These are phyloP conservation scores for Epizoanthus scotinus DNA, from an alignment of 92 coral and sea anemone species.

Conservation along the genomic window DNA sequence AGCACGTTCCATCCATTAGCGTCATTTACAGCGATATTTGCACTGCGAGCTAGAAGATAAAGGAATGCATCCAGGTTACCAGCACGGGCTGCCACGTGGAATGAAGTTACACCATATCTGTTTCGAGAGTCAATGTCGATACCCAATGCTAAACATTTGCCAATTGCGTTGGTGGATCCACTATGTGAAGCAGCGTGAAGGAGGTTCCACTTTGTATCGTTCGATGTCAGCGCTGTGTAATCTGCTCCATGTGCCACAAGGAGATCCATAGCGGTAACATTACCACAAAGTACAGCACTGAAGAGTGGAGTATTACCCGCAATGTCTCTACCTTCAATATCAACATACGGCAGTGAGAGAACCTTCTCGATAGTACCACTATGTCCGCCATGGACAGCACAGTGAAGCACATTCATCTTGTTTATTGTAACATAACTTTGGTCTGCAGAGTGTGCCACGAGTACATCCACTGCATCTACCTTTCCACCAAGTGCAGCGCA, in stretches of 20 bases:
- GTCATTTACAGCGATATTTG: not conserved
- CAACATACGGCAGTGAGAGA: conserved; percentile 11
- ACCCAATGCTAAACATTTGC: not conserved
- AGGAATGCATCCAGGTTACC: conserved; percentile 8
- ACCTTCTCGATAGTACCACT: not conserved
- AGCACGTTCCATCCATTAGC: conserved; percentile 11
- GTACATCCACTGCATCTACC: not conserved
- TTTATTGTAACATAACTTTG: conserved; percentile 1
- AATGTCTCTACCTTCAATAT: not conserved
- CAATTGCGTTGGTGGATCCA: conserved; percentile 1
- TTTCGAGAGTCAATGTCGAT: not conserved
- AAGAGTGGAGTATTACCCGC: no score
- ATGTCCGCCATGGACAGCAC: not conserved
- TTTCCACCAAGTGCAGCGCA: not conserved
- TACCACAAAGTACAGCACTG: no score
- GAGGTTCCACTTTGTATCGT: conserved; percentile 2
- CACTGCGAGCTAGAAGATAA: not conserved
- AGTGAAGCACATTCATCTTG: conserved; percentile 18
- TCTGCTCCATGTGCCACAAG: no score
- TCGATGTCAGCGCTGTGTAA: not conserved
- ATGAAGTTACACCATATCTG: not conserved
- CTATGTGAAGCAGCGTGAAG: conserved; percentile 30
- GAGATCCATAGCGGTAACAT: no score
- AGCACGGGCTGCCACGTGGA: not conserved
- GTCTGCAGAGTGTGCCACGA: not conserved